phyloP scores from a whole-genome alignment of 2,888 invertebrate species.

The Latheticus oryzae region DNA sequence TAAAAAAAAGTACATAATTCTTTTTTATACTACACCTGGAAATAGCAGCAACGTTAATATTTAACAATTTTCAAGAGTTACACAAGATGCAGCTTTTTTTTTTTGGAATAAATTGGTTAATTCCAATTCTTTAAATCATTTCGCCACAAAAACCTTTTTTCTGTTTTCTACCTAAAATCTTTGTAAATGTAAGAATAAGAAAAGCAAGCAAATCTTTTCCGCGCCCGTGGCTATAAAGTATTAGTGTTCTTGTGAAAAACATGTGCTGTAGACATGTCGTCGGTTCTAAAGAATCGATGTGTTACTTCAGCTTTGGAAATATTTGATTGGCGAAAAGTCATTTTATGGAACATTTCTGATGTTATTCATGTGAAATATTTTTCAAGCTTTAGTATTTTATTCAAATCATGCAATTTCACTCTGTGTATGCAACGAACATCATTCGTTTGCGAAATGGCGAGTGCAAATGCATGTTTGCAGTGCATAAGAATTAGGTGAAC shows the following conservation, averaged over 20 bases:
- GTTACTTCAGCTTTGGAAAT: too few species aligned
- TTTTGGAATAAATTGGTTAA: too few species aligned
- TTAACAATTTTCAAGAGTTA: too few species aligned
- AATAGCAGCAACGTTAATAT: too few species aligned
- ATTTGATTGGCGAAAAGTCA: slow-evolving; percentile 4
- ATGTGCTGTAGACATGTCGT: slow-evolving; percentile 14
- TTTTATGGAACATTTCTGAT: background rate
- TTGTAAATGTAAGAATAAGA: slow-evolving; percentile 44
- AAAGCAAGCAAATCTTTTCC: slow-evolving; percentile 46
- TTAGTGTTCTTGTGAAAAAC: slow-evolving; percentile 27
- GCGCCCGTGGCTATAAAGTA: slow-evolving; percentile 15
- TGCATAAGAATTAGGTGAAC: slow-evolving; percentile 55
- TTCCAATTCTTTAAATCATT: slow-evolving; percentile 3
- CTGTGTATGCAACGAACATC: slow-evolving; percentile 55
- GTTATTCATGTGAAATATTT: slow-evolving; percentile 31
- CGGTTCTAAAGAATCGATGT: too few species aligned
- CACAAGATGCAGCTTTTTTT: too few species aligned
- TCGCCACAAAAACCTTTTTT: slow-evolving; percentile 2
- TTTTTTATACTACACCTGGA: slow-evolving; percentile 1
- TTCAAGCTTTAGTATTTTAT: slow-evolving; percentile 53
- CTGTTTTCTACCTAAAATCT: slow-evolving; percentile 46
- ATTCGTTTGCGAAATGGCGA: slow-evolving; percentile 55
- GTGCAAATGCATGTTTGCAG: slow-evolving; percentile 53
- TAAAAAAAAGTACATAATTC: slow-evolving; percentile 6
- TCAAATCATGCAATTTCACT: slow-evolving; percentile 56